Conservation (phyloP, 2,113 vertebrate species). For the Heteronetta atricapilla region DNA sequence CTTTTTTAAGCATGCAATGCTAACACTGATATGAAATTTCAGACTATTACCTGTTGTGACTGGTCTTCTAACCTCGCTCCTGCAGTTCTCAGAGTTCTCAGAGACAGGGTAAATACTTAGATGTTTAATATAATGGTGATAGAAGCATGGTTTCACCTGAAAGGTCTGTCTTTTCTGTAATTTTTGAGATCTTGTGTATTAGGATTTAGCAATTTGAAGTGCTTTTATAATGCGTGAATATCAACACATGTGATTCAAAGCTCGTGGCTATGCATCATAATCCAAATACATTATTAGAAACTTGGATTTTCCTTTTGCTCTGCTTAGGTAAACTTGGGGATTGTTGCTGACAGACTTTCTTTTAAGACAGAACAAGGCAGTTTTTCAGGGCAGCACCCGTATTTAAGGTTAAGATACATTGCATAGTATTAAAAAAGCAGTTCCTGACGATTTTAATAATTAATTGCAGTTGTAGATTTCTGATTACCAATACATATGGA, state of each 20-base stretch:
- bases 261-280: background rate
- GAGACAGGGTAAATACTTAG: background rate
- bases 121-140: background rate
- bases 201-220: background rate
- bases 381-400: background rate
- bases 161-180: background rate
- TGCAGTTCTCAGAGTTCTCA: background rate
- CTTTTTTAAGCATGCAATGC: background rate
- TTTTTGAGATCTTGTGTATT: background rate
- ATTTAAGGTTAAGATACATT: background rate
- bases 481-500: no score
- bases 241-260: accelerated
- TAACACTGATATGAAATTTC: background rate
- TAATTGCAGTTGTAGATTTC: background rate
- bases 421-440: background rate
- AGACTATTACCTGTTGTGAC: background rate
- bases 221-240: background rate
- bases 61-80: background rate
- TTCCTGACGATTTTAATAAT: background rate
- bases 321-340: accelerated
- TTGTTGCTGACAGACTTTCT: background rate
- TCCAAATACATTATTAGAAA: background rate
- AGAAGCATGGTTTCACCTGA: background rate
- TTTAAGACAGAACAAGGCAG: background rate
- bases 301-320: background rate